Base-by-base conservation (phyloP, 2,888 invertebrate genomes). In the Ametastegia equiseti region DNA sequence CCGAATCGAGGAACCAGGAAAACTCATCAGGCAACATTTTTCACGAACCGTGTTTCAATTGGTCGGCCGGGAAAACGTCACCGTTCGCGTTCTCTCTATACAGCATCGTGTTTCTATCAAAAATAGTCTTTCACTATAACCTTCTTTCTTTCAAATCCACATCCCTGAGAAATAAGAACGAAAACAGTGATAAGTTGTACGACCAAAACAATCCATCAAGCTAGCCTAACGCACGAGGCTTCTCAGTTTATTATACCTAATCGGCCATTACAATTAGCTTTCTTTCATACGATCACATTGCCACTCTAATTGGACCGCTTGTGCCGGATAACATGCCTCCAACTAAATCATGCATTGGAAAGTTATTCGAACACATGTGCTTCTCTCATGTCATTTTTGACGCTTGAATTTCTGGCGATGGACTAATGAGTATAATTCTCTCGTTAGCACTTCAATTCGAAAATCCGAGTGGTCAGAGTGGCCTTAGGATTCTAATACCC, bases 21-120 rank as follows among this genome's bases (percentile, higher is more conserved):
- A 71, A 47, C 47, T 71, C 71, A 71, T 71, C 47, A 47, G 71
- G 47, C 27, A 71, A 71, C 45, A 71, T 71, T 71, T 71, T 71
- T 71, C 71, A 71, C 71, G 47, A 71, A 71, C 7, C 71, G 47
- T 47, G 71, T 71, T 71, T 45, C 71, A 71, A 71, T 47, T 45
- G 67, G 36, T 67, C 19, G 67, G n/a, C n/a, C n/a, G 67, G 39
- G 39, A 67, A 33, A 71, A 45, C 27, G 71, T 71, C 71, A 71
- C 13, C 45, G 71, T 30, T 71, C 71, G 71, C 65, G 5, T 4
- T 27, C 71, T 7, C 27, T 42, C 27, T n/a, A 42, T 19, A 39
- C 36, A 36, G 65, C 71, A 47, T 45, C 27, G 30, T 45, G 23
- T 45, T 45, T 71, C 45, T 47, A 13, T 27, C 27, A 5, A 15